These are phyloP conservation scores for Tribolium castaneum DNA, from an alignment of 1,140 invertebrate species.

Conservation along the genomic window DNA sequence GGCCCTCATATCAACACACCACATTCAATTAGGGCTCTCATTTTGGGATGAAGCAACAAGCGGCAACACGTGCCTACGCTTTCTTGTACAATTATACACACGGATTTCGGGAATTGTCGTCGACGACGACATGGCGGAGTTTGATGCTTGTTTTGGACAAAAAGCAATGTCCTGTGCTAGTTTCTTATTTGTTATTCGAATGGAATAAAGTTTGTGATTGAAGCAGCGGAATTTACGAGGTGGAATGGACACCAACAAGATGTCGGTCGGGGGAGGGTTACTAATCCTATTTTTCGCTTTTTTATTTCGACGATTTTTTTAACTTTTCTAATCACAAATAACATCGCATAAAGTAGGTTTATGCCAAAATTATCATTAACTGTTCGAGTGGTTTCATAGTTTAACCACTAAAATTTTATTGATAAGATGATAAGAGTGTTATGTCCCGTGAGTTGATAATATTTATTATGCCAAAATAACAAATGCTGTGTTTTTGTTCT, in stretches of 20 bases:
- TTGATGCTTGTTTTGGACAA: neutral
- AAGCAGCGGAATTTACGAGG: neutral
- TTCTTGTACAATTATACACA: slow-evolving; percentile 1
- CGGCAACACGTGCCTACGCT: slow-evolving; percentile 52
- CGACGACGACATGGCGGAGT: neutral
- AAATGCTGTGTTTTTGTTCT: too few relatives aligned
- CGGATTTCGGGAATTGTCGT: neutral
- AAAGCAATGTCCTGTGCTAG: neutral
- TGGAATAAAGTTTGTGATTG: neutral
- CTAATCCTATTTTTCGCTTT: neutral
- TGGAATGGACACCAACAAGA: neutral
- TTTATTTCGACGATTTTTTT: neutral
- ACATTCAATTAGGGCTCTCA: slow-evolving; percentile 57
- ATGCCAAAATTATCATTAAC: neutral
- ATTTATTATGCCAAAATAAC: too few relatives aligned
- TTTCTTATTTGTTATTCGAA: neutral
- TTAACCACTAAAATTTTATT: neutral
- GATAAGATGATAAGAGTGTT: too few relatives aligned
- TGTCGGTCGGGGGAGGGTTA: neutral
- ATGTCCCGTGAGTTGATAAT: too few relatives aligned
- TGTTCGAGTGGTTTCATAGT: neutral
- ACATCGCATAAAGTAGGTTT: neutral
- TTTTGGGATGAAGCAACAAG: slow-evolving; percentile 41
- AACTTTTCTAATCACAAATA: neutral
- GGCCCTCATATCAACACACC: slow-evolving; percentile 54